A percentile compares a stretch with the other conserved stretches of the same genome.
These are phyloP conservation scores for Eupelmus urozonus DNA, from an alignment of 2,888 invertebrate species.

Conservation along the genomic window DNA sequence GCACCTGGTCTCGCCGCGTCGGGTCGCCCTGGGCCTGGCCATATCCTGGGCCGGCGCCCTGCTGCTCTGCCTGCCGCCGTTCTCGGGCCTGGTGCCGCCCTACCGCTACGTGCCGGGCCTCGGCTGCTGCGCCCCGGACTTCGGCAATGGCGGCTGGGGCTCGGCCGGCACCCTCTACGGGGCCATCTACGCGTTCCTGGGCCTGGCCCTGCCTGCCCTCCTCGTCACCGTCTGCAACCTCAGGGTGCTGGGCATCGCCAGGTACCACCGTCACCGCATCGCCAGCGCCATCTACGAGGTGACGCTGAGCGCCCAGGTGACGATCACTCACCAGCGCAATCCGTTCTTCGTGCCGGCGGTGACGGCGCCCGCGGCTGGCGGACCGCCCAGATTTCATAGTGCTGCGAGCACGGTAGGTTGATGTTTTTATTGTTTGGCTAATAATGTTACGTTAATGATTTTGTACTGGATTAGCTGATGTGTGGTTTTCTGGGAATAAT, in stretches of 20 bases:
- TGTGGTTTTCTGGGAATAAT: too few species aligned
- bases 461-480: too few species aligned
- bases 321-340: conserved; percentile 89
- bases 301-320: conserved; percentile 89
- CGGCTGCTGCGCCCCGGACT: conserved; percentile 84
- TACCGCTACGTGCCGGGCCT: conserved; percentile 80
- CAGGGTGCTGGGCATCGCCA: conserved; percentile 80
- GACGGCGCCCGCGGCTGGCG: conserved; percentile 79
- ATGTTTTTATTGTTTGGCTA: neutral
- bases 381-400: conserved; percentile 73
- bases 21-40: conserved; percentile 83
- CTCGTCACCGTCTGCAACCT: conserved; percentile 86
- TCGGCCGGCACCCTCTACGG: conserved; percentile 82
- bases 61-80: conserved; percentile 83
- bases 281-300: conserved; percentile 92
- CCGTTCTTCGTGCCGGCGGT: conserved; percentile 86
- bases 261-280: conserved; percentile 89
- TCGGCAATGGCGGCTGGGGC: conserved; percentile 79
- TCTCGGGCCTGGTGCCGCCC: conserved; percentile 79
- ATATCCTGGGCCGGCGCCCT: conserved; percentile 84
- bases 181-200: conserved; percentile 82
- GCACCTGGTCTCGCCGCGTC: conserved; percentile 85
- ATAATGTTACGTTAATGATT: too few species aligned
- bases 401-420: conserved; percentile 72
- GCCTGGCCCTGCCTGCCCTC: conserved; percentile 83